Conservation (phyloP, 2,888 invertebrate genomes). For the Eurytoma californica region DNA sequence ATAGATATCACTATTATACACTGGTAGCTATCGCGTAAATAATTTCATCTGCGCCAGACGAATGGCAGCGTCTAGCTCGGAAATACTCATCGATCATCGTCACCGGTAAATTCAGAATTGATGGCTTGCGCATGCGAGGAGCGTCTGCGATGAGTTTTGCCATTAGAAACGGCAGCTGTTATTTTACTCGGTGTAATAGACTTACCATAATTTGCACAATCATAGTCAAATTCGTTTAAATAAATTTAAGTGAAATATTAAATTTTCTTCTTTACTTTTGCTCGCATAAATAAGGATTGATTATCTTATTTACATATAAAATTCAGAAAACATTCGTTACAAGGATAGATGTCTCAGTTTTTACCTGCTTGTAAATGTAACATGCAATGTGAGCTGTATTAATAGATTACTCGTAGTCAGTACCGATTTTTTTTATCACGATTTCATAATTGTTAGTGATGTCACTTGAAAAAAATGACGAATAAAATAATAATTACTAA, state of each 20-base stretch:
- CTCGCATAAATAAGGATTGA: no score
- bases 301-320: no score
- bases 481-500: no score
- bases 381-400: no score
- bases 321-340: no score
- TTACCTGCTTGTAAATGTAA: no score
- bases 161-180: constrained; percentile 32
- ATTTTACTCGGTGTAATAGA: constrained; percentile 3
- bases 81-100: constrained; percentile 35
- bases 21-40: neutral
- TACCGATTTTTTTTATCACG: no score
- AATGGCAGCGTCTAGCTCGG: neutral
- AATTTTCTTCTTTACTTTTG: no score
- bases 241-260: neutral
- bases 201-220: constrained; percentile 26
- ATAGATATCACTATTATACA: neutral
- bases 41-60: neutral
- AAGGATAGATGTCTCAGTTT: no score
- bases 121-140: constrained; percentile 21
- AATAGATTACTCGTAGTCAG: no score
- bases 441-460: no score
- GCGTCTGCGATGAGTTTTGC: constrained; percentile 29
- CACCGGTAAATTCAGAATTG: constrained; percentile 36
- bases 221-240: neutral
- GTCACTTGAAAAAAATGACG: no score